Conservation (phyloP, 2,113 vertebrate genomes). For the Phoxinus phoxinus region DNA sequence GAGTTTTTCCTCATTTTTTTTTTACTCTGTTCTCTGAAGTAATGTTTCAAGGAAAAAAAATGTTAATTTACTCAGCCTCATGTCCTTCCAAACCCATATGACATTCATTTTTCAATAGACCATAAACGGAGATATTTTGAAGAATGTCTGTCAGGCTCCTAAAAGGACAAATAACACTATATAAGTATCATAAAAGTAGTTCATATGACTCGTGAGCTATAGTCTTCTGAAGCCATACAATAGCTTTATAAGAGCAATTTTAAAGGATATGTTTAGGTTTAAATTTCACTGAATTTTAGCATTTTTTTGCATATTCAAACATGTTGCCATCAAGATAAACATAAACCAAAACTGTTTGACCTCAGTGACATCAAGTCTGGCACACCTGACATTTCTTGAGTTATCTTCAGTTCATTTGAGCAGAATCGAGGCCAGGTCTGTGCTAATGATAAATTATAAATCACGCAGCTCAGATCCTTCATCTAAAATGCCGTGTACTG, state of each 20-base stretch:
- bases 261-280: neutral
- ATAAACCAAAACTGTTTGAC: neutral
- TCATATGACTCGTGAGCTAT: neutral
- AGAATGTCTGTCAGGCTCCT: neutral
- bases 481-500: neutral
- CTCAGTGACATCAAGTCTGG: neutral
- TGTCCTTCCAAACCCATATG: too few species aligned
- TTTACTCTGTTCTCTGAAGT: neutral
- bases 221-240: neutral
- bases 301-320: neutral
- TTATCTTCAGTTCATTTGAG: neutral
- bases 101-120: neutral
- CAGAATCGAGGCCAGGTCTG: neutral
- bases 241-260: neutral
- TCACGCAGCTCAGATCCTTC: neutral
- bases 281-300: neutral
- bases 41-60: neutral
- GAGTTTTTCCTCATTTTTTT: constrained; percentile 2
- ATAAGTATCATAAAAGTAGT: neutral
- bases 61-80: neutral
- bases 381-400: neutral
- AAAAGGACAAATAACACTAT: neutral
- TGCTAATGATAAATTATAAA: constrained; percentile 7
- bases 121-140: neutral
- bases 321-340: neutral